Base-by-base conservation (phyloP, 2,888 invertebrate genomes). In the Eremobia ochroleuca region DNA sequence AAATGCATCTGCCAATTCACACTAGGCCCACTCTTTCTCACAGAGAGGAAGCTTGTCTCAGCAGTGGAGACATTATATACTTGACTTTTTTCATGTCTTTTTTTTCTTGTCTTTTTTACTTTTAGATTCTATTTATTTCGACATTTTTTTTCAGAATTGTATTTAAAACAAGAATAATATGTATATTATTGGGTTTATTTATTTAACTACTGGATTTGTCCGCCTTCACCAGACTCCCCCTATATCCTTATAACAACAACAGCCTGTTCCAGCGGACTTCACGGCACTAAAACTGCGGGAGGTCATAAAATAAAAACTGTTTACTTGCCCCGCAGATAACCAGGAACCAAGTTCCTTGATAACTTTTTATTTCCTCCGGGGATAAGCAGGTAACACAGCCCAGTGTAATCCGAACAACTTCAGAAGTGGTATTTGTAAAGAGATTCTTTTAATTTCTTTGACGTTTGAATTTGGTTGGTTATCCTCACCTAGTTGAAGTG, bases 301-400 rank as follows among this genome's bases (percentile, higher is more conserved):
- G 94, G 93, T 92, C 94, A 94, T 95, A 96, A 96, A 96, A 95
- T 94, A 96, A 96, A 96, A 96, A 96, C 94, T 96, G 95, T 96
- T 96, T 96, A 94, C 96, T 95, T 92, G 93, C 93, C 92, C 93
- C 91, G 90, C 90, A 96, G 96, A 96, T 96, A 96, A 94, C 94
- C 75, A 92, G 92, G 93, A 92, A 94, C 94, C 94, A 96, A 96
- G 94, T 96, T 96, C 90, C 89, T 92, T 95, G 96, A 96, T 96
- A 96, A 96, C 94, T 96, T 96, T 96, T 97, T 96, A 96, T 96
- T 95, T 94, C 94, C 93, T 92, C 87, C 79, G 92, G 92, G 93
- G 92, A 92, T 85, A 77, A 73, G 90, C 94, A 93, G 94, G 94
- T 94, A 94, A 92, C 90, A 72, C 40, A 62, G 81, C 76, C 68